A percentile compares a stretch with the other conserved stretches of the same genome.
These are phyloP conservation scores for Momotus momota DNA, from an alignment of 2,797 vertebrate genomes.

Conservation along the genomic window DNA sequence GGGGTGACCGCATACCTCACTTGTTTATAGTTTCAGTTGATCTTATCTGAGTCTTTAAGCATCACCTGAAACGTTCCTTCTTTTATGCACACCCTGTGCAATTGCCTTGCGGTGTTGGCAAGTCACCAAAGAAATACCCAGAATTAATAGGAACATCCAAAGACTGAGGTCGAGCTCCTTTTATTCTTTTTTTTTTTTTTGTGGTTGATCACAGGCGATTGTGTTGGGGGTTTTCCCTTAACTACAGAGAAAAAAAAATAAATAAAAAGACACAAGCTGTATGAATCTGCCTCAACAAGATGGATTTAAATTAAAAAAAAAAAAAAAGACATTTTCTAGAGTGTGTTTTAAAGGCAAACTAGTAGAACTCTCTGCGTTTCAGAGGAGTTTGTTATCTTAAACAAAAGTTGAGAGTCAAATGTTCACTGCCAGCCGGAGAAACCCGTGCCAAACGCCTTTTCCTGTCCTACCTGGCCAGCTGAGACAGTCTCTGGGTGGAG, in stretches of 20 bases:
- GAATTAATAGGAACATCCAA: background rate
- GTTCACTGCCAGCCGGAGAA: background rate
- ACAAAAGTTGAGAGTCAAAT: background rate
- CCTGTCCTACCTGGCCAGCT: background rate
- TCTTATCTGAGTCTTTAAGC: background rate
- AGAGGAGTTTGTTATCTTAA: background rate
- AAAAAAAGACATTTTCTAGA: background rate
- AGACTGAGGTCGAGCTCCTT: background rate
- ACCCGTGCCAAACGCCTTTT: background rate
- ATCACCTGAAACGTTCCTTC: background rate
- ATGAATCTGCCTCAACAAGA: background rate
- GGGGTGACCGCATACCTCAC: background rate
- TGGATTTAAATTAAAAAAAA: background rate
- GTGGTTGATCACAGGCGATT: background rate
- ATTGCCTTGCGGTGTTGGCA: background rate
- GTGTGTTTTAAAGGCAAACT: background rate
- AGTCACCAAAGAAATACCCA: background rate
- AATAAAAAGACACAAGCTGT: background rate
- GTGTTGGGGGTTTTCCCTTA: background rate
- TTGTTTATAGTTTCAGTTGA: conserved; percentile 49
- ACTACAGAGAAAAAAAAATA: background rate
- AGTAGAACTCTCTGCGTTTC: background rate
- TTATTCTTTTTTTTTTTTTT: background rate
- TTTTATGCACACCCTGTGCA: background rate
- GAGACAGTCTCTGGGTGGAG: background rate